A percentile compares a stretch with the other conserved stretches of the same genome.
These are phyloP conservation scores for Epizoanthus stellaris DNA, from an alignment of 92 coral and sea anemone genomes.

Conservation along the genomic window DNA sequence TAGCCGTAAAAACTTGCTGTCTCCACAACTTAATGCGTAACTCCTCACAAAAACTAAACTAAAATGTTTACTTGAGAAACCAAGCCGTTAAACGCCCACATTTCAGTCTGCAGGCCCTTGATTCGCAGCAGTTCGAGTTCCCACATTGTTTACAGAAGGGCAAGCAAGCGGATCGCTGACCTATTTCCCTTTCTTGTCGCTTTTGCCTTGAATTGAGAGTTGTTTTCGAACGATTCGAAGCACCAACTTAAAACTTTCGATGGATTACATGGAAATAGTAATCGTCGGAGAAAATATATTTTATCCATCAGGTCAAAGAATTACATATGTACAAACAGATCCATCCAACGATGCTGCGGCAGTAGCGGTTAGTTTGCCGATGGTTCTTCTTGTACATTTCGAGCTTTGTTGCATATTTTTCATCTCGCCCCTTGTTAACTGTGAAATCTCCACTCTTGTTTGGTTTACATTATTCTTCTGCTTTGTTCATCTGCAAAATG, in stretches of 20 bases:
- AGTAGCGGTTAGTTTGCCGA: background rate
- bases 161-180: background rate
- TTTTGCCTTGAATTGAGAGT: background rate
- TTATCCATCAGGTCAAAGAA: background rate
- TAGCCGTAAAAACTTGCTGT: background rate
- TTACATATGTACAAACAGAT: background rate
- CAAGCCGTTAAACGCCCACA: background rate
- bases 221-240: background rate
- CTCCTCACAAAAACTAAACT: background rate
- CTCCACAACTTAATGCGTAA: background rate
- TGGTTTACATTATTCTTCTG: background rate
- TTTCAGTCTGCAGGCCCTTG: background rate
- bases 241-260: background rate
- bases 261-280: background rate
- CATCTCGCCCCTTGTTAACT: too few relatives aligned
- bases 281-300: background rate
- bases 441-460: too few relatives aligned
- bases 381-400: conserved; percentile 12
- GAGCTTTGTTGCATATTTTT: background rate
- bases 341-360: background rate
- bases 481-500: background rate
- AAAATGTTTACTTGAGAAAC: background rate
- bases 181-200: background rate
- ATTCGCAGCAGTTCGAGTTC: background rate
- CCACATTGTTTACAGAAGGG: background rate